phyloP scores from a whole-genome alignment of 2,888 invertebrate genomes.

The Aquatica leii region DNA sequence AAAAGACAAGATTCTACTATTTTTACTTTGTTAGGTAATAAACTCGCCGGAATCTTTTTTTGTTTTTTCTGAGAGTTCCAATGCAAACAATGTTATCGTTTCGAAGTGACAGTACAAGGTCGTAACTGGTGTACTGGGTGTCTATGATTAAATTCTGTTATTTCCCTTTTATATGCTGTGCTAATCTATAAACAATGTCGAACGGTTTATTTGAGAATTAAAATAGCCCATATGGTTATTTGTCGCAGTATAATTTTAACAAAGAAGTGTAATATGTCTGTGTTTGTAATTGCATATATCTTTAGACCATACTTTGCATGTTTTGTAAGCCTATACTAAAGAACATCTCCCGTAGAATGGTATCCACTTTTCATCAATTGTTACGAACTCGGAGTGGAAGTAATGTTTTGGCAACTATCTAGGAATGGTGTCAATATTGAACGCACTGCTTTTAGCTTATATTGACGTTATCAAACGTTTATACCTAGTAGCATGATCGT shows the following conservation, averaged over 20 bases:
- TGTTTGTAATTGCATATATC: background rate
- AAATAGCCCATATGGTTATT: too few species aligned
- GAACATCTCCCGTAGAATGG: slow-evolving; percentile 6
- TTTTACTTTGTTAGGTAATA: background rate
- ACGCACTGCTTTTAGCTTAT: background rate
- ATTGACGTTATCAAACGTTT: background rate
- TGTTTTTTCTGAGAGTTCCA: background rate
- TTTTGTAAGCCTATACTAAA: background rate
- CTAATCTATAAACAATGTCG: background rate
- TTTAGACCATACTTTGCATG: background rate
- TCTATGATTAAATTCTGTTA: background rate
- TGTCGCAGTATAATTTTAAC: slow-evolving; percentile 3
- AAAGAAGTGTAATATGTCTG: slow-evolving; percentile 6
- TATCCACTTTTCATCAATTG: slow-evolving; percentile 5
- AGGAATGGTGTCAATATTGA: background rate
- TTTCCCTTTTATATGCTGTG: background rate
- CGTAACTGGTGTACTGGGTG: too few species aligned
- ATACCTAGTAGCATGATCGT: background rate
- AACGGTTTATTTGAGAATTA: background rate
- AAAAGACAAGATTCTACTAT: background rate
- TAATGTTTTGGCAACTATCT: slow-evolving; percentile 4
- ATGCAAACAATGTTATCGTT: background rate
- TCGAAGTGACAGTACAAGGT: too few species aligned
- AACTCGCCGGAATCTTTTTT: background rate
- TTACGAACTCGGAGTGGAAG: background rate